These are phyloP conservation scores for Rotaria magnacalcarata DNA, from an alignment of 2,888 invertebrate species.

Conservation along the genomic window DNA sequence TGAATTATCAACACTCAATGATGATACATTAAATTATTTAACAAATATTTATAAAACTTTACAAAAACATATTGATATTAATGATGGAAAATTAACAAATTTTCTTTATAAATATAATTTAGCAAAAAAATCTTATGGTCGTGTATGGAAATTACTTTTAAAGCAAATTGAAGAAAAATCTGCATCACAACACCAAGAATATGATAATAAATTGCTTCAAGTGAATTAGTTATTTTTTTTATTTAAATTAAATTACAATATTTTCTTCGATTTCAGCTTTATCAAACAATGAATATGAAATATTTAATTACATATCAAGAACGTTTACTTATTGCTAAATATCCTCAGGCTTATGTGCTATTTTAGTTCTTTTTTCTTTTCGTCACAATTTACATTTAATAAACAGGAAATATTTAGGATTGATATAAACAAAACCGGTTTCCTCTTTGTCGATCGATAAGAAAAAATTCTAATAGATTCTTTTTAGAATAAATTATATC, in stretches of 20 bases:
- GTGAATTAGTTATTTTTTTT: neutral
- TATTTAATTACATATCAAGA: conserved; percentile 24
- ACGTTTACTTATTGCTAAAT: neutral
- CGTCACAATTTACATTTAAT: neutral
- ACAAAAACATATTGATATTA: conserved; percentile 7
- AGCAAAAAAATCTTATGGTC: conserved; percentile 30
- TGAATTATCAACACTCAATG: conserved; percentile 4
- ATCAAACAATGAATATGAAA: conserved; percentile 25
- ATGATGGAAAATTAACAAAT: neutral
- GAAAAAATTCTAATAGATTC: no score
- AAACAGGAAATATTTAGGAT: neutral
- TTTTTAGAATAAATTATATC: neutral
- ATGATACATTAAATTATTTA: neutral
- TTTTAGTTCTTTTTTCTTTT: neutral
- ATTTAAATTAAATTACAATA: neutral
- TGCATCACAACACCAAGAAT: conserved; percentile 38
- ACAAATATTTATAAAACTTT: neutral
- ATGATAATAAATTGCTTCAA: conserved; percentile 23
- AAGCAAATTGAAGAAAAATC: conserved; percentile 43
- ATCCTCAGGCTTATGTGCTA: neutral
- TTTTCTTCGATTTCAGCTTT: neutral
- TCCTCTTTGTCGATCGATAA: no score
- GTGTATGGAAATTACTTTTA: conserved; percentile 41
- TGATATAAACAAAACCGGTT: no score
- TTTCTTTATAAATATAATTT: neutral